These are phyloP conservation scores for Zonitis immaculata DNA, from an alignment of 2,888 invertebrate genomes.

Conservation along the genomic window DNA sequence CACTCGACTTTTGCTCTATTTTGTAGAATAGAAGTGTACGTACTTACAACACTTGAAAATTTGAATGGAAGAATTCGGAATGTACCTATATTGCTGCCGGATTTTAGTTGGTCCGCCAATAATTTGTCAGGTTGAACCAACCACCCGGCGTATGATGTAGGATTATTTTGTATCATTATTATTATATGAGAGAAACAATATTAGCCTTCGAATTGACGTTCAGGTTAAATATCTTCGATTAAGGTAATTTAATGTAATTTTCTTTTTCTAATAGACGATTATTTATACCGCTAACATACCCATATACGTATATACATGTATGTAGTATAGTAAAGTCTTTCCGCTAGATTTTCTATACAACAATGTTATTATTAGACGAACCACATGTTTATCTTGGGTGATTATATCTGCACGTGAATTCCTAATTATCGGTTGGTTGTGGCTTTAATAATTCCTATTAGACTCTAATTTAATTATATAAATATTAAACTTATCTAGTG, in stretches of 20 bases:
- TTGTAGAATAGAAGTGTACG: too few species aligned
- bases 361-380: constrained; percentile 41
- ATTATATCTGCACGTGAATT: constrained; percentile 42
- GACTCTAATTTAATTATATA: constrained; percentile 26
- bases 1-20: too few species aligned
- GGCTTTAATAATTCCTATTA: constrained; percentile 37
- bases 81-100: too few species aligned
- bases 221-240: not conserved
- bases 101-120: too few species aligned
- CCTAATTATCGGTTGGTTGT: constrained; percentile 35
- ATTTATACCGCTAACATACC: not conserved
- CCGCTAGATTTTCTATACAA: constrained; percentile 25
- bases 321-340: constrained; percentile 12
- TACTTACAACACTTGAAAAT: too few species aligned
- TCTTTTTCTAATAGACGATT: constrained; percentile 1
- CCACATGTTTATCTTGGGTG: constrained; percentile 38
- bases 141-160: too few species aligned
- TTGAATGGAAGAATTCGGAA: too few species aligned
- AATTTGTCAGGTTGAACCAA: too few species aligned
- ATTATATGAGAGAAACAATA: not conserved
- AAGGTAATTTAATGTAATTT: not conserved
- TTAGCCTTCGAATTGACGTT: not conserved
- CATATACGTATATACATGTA: not conserved
- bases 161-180: not conserved
- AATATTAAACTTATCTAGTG: constrained; percentile 21